Evolutionary conservation across 1,140 invertebrate species (phyloP), one percentile per base, ranked within the genome.

Genomic region (Brachionus calyciflorus): DNA sequence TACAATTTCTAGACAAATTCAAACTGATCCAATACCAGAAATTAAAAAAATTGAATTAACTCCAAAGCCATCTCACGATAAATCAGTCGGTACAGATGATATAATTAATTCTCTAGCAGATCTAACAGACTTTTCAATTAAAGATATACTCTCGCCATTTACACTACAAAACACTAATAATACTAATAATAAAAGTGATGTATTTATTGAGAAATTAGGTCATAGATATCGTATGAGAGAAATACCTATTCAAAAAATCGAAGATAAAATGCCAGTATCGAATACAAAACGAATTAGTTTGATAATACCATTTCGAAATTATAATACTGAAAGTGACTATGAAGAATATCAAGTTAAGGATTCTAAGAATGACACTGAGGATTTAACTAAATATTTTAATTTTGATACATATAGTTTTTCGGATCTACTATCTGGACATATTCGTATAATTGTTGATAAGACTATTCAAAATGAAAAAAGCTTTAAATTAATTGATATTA

Each of bases 401-500:
- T 60, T 60, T 60, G 55, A 60, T 33, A 21, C 9, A n/a, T 60
- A 60, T 3, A 60, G 3, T 17, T 60, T 60, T 21, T 26, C 6
- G 7, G 30, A 60, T 19, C 37, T 60, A 7, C 21, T 60, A 19
- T 60, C 55, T 12, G 55, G 55, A 7, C 33, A 60, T 17, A 60
- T 60, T 60, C 26, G 30, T 9, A 33, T 60, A 2, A 26, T 33
- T 12, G 55, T 60, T 9, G 19, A 33, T 7, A 26, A 26, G 6
- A n/a, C n/a, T n/a, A n/a, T n/a, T n/a, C 30, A 60, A 37, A 14
- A 37, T 1, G 4, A 19, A 14, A n/a, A 37, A 17, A 19, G 9
- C 6, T 60, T 60, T 17, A 60, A 60, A 17, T 37, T 60, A n/a
- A 60, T 60, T 60, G 55, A 60, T 37, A 60, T 60, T 1, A 60